Conservation (phyloP, 2,113 vertebrate genomes). For the Rhegmatorhina hoffmannsi region DNA sequence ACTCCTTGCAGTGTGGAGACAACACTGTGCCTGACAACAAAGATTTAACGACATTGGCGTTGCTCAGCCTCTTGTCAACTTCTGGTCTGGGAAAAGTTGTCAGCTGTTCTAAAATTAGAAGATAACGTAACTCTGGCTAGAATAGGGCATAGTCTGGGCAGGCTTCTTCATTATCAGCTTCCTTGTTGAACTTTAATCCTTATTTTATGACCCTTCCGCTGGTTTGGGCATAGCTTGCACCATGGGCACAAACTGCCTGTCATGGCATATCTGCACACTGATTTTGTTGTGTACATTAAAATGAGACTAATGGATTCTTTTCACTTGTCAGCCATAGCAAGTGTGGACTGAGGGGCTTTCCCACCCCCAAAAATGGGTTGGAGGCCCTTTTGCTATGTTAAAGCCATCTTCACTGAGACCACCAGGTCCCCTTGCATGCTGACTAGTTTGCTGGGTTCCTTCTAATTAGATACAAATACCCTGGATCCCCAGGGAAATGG, state of each 20-base stretch:
- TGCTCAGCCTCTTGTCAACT: conserved; percentile 51
- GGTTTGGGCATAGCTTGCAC: conserved; percentile 19
- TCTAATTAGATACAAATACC: not conserved
- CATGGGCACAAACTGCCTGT: not conserved
- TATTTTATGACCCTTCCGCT: conserved; percentile 15
- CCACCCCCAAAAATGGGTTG: not conserved
- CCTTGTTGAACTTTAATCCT: conserved; percentile 48
- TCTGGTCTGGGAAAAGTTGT: conserved; percentile 52
- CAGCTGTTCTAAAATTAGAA: conserved; percentile 42
- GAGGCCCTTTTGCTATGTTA: not conserved
- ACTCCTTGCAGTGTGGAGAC: conserved; percentile 35
- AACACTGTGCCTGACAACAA: conserved; percentile 40
- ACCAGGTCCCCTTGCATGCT: not conserved
- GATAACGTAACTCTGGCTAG: not conserved
- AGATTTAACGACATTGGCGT: not conserved
- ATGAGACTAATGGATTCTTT: conserved; percentile 2
- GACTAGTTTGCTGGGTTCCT: not conserved
- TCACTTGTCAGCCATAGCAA: not conserved
- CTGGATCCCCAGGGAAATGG: not conserved
- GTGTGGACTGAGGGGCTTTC: not conserved
- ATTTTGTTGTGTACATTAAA: not conserved
- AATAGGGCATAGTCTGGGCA: conserved; percentile 16
- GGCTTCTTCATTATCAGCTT: conserved; percentile 29
- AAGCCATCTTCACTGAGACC: not conserved
- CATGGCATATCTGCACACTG: not conserved